Conservation (phyloP, 2,113 vertebrate species). For the Atlantisia rogersi region DNA sequence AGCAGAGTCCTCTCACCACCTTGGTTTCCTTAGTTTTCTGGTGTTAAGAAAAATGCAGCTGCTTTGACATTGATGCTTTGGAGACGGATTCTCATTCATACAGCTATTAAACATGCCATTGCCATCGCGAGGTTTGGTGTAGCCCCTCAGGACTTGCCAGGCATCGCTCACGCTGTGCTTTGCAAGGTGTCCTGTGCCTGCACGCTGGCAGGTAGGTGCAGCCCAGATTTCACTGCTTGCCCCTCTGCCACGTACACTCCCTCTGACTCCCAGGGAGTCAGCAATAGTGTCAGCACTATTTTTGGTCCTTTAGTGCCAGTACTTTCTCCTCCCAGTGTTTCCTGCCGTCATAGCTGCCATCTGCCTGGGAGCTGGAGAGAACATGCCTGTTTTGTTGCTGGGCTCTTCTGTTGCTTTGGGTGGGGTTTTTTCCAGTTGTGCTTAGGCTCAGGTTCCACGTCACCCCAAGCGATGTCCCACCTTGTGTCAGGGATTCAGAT, state of each 20-base stretch:
- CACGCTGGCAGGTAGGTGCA: neutral
- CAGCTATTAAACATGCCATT: neutral
- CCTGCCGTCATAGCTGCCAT: neutral
- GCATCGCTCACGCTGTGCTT: rapidly evolving
- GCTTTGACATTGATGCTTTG: neutral
- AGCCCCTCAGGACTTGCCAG: neutral
- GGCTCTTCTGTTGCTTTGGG: neutral
- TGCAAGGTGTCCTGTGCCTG: neutral
- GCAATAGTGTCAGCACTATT: neutral
- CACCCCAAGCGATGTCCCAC: neutral
- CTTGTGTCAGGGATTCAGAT: neutral
- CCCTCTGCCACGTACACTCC: neutral
- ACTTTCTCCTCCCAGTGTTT: neutral
- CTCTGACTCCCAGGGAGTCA: neutral
- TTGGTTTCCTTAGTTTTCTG: neutral
- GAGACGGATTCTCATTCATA: neutral
- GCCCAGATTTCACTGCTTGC: neutral
- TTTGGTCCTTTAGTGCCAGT: neutral
- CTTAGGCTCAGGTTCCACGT: neutral
- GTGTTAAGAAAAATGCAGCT: neutral
- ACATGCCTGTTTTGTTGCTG: rapidly evolving
- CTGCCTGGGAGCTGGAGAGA: neutral
- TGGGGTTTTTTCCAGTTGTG: neutral
- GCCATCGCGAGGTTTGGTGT: neutral
- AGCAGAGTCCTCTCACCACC: neutral